These are phyloP conservation scores for Ophonus ardosiacus DNA, from an alignment of 2,888 invertebrate genomes.

Conservation along the genomic window DNA sequence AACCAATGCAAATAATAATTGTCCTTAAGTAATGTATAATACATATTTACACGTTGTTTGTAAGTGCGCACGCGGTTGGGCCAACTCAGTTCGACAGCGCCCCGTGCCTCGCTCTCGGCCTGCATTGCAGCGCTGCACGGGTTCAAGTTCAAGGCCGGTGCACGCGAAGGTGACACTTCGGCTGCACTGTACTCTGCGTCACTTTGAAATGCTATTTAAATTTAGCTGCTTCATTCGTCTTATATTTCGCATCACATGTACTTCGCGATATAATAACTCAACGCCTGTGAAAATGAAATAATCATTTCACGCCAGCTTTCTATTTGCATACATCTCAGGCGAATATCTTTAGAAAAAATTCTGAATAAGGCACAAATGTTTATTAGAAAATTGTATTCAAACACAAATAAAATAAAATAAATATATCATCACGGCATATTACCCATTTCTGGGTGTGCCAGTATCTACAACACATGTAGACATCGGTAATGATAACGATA, in stretches of 20 bases:
- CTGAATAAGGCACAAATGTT: too few relatives aligned
- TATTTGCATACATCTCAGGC: constrained; percentile 1
- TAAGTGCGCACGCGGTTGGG: constrained; percentile 18
- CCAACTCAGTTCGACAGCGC: neutral
- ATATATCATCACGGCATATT: too few relatives aligned
- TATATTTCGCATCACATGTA: neutral
- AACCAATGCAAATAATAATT: constrained; percentile 49
- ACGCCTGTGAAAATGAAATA: neutral
- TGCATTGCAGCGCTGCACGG: constrained; percentile 54
- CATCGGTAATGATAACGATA: too few relatives aligned
- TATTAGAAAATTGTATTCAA: too few relatives aligned
- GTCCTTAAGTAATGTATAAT: constrained; percentile 26
- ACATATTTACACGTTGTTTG: constrained; percentile 8
- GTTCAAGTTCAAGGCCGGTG: constrained; percentile 62
- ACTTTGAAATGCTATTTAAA: constrained; percentile 43
- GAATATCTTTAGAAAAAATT: neutral
- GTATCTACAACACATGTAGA: too few relatives aligned
- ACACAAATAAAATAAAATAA: too few relatives aligned
- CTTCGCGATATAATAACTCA: neutral
- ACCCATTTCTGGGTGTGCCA: too few relatives aligned
- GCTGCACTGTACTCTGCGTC: constrained; percentile 71
- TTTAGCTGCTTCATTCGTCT: constrained; percentile 35
- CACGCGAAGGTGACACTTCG: constrained; percentile 77
- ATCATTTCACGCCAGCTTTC: neutral
- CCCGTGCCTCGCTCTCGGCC: neutral